Percentiles rank a stretch among this genome's conserved stretches.
phyloP scores from a whole-genome alignment of 1,140 invertebrate species.

The Tetramorium simillimum region DNA sequence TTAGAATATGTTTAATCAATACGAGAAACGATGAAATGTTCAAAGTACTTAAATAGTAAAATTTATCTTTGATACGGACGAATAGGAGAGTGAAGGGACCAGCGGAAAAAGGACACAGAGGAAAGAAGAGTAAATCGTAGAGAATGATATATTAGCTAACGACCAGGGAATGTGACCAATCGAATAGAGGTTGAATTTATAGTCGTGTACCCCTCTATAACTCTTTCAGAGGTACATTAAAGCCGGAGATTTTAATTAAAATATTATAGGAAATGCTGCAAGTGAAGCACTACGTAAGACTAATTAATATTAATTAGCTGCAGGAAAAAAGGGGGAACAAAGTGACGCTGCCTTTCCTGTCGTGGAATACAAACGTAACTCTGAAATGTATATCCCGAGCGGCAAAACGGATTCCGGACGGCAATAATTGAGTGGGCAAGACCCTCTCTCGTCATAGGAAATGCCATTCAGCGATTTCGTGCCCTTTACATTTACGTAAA shows the following conservation, averaged over 20 bases:
- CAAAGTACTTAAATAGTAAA: neutral
- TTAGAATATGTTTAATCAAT: neutral
- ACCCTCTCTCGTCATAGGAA: neutral
- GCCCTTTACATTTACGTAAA: neutral
- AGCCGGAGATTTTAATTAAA: constrained; percentile 35
- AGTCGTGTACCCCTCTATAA: neutral
- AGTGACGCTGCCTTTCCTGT: neutral
- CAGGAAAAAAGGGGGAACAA: neutral
- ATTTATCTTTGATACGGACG: neutral
- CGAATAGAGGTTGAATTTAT: constrained; percentile 4
- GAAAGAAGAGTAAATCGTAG: neutral
- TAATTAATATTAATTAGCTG: constrained; percentile 33
- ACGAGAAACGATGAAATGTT: neutral
- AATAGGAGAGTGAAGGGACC: neutral
- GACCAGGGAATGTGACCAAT: neutral
- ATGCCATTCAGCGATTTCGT: neutral
- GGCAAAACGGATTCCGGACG: neutral
- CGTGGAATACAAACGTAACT: neutral
- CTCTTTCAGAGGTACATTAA: neutral
- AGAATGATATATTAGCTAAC: constrained; percentile 26
- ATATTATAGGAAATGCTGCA: neutral
- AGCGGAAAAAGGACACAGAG: neutral
- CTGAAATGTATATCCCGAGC: neutral
- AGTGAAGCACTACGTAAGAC: neutral
- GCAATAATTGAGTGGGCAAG: neutral